These are phyloP conservation scores for Drosophila truncata DNA, from an alignment of 1,140 invertebrate species.

Conservation along the genomic window DNA sequence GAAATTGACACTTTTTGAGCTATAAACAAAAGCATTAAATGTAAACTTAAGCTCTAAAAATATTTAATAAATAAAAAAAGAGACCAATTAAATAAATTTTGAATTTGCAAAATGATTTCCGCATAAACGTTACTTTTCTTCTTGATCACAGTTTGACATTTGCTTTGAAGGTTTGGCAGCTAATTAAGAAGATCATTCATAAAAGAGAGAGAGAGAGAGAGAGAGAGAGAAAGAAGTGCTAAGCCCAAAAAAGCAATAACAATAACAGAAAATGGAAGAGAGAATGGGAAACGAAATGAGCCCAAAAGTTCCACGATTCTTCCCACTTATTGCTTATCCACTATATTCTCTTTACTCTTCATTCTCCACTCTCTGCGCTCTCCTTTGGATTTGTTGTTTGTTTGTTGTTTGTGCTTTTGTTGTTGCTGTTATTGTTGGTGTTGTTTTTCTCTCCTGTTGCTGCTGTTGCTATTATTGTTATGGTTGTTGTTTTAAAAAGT, in stretches of 20 bases:
- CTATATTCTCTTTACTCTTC: not conserved
- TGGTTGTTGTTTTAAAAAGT: constrained; percentile 34
- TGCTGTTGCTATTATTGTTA: constrained; percentile 12
- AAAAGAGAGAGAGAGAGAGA: constrained; percentile 4
- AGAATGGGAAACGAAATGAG: constrained; percentile 26
- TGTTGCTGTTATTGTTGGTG: constrained; percentile 9
- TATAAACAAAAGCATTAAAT: not conserved
- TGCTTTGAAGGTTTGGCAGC: not conserved
- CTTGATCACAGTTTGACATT: constrained; percentile 21
- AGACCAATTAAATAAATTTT: too few relatives aligned
- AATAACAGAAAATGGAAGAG: constrained; percentile 13
- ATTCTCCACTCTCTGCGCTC: constrained; percentile 6
- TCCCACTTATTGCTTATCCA: not conserved
- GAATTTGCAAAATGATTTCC: not conserved
- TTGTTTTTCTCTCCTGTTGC: constrained; percentile 16
- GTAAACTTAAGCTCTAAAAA: not conserved
- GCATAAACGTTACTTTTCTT: not conserved
- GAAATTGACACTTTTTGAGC: not conserved
- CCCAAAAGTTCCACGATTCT: constrained; percentile 14
- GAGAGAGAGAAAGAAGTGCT: constrained; percentile 29
- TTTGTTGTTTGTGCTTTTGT: constrained; percentile 8
- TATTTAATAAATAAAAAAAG: not conserved
- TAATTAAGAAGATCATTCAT: constrained; percentile 33
- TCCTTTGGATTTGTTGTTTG: constrained; percentile 27
- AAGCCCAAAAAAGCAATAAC: constrained; percentile 13